These are phyloP conservation scores for Cephalopholis sonnerati DNA, from an alignment of 2,113 vertebrate species.

Conservation along the genomic window DNA sequence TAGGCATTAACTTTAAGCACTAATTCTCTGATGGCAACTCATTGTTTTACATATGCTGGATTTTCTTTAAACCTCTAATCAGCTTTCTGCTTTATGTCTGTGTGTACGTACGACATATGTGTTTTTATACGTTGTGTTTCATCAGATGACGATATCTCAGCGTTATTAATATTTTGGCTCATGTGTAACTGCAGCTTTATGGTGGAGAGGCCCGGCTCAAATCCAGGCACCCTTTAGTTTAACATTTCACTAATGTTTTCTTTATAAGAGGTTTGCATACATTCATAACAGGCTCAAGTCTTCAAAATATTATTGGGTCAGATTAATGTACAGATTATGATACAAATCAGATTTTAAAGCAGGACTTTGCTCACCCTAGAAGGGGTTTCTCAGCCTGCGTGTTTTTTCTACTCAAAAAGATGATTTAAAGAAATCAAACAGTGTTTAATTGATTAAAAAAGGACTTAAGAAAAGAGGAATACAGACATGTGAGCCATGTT, in stretches of 20 bases:
- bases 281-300: slow-evolving; percentile 45
- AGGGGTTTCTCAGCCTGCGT: background rate
- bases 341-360: slow-evolving; percentile 13
- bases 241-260: slow-evolving; percentile 5
- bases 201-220: slow-evolving; percentile 10
- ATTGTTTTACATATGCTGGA: slow-evolving; percentile 70
- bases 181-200: slow-evolving; percentile 18
- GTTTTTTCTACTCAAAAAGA: background rate
- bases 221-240: slow-evolving; percentile 15
- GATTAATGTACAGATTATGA: slow-evolving; percentile 49
- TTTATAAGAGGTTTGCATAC: slow-evolving; percentile 37
- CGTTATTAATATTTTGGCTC: slow-evolving; percentile 36
- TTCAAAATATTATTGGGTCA: slow-evolving; percentile 25
- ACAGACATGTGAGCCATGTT: background rate
- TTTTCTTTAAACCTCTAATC: slow-evolving; percentile 77
- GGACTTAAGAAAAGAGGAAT: background rate
- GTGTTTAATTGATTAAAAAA: background rate
- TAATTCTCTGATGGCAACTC: slow-evolving; percentile 60
- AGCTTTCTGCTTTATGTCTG: slow-evolving; percentile 60
- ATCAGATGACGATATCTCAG: slow-evolving; percentile 17
- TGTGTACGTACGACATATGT: slow-evolving; percentile 13
- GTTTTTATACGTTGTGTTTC: slow-evolving; percentile 27
- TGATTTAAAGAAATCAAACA: slow-evolving; percentile 14
- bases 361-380: background rate
- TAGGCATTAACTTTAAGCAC: slow-evolving; percentile 65